Conservation (phyloP, 2,797 vertebrate species). For the Prionace glauca region DNA sequence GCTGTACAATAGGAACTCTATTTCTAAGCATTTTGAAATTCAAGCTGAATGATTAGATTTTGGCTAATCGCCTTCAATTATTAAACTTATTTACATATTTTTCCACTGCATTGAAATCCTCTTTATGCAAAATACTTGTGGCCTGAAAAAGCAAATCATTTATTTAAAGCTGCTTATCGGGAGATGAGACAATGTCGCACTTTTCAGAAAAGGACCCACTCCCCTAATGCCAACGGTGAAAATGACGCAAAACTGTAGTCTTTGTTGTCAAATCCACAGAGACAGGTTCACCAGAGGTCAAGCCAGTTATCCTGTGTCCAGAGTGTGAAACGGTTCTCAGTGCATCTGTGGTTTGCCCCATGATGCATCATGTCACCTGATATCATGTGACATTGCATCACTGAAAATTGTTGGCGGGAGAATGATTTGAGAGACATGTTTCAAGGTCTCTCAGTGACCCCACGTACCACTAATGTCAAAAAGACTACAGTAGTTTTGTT, state of each 20-base stretch:
- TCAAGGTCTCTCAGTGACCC: not conserved
- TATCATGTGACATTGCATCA: not conserved
- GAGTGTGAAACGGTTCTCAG: not conserved
- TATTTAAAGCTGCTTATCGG: conserved; percentile 33
- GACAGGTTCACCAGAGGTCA: not conserved
- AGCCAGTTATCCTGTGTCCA: not conserved
- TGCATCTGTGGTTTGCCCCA: not conserved
- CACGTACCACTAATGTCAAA: not conserved
- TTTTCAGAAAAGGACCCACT: not conserved
- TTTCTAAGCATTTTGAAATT: conserved; percentile 25
- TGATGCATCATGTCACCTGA: not conserved
- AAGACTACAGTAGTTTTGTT: not conserved
- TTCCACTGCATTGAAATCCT: not conserved
- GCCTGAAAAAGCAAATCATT: not conserved
- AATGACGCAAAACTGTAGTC: not conserved
- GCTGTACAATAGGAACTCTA: not conserved
- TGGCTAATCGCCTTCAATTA: conserved; percentile 18
- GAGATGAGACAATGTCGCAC: not conserved
- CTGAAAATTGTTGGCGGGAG: not conserved
- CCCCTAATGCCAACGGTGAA: not conserved
- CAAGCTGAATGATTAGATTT: conserved; percentile 17
- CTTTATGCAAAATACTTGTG: not conserved
- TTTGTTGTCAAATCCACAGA: not conserved
- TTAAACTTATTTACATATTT: conserved; percentile 18
- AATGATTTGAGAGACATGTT: not conserved